Conservation (phyloP, 35 echinoderm and acorn worm species). For the Ophioderma brevispina region DNA sequence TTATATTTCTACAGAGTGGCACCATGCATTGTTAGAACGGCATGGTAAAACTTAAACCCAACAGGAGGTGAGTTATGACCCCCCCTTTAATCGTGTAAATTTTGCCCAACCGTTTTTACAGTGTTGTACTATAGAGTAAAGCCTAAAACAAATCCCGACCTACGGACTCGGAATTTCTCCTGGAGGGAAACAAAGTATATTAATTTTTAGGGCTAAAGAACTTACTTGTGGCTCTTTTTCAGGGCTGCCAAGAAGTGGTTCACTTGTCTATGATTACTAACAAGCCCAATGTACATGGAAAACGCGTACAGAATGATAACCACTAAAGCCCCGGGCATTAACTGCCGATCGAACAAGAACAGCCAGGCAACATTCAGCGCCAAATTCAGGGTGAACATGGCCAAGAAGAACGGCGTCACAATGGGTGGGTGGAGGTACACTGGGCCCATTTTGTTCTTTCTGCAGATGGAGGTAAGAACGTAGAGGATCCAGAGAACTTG, state of each 20-base stretch:
- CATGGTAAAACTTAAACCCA: too few species aligned
- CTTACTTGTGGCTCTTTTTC: slow-evolving; percentile 27
- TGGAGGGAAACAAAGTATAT: neutral
- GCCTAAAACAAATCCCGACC: neutral
- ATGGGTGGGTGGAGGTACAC: slow-evolving; percentile 42
- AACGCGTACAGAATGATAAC: neutral
- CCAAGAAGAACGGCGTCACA: slow-evolving; percentile 41
- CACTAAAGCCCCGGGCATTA: slow-evolving; percentile 50
- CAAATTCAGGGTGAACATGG: slow-evolving; percentile 46
- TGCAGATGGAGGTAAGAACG: slow-evolving; percentile 55
- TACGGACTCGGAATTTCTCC: neutral
- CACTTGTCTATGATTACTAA: slow-evolving; percentile 17
- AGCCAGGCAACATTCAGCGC: slow-evolving; percentile 55
- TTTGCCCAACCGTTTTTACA: too few species aligned
- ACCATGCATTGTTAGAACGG: too few species aligned
- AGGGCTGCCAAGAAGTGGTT: slow-evolving; percentile 8
- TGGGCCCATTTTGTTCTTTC: slow-evolving; percentile 11
- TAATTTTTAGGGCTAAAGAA: neutral
- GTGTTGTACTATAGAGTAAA: neutral
- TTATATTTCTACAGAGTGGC: too few species aligned
- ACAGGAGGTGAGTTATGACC: too few species aligned
- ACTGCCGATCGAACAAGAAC: slow-evolving; percentile 70
- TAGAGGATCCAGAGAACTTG: slow-evolving; percentile 54
- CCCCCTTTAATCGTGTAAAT: neutral
- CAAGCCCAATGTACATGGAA: slow-evolving; percentile 44